A percentile compares a stretch with the other conserved stretches of the same genome.
These are phyloP conservation scores for Ditula angustiorana DNA, from an alignment of 2,888 invertebrate genomes.

Conservation along the genomic window DNA sequence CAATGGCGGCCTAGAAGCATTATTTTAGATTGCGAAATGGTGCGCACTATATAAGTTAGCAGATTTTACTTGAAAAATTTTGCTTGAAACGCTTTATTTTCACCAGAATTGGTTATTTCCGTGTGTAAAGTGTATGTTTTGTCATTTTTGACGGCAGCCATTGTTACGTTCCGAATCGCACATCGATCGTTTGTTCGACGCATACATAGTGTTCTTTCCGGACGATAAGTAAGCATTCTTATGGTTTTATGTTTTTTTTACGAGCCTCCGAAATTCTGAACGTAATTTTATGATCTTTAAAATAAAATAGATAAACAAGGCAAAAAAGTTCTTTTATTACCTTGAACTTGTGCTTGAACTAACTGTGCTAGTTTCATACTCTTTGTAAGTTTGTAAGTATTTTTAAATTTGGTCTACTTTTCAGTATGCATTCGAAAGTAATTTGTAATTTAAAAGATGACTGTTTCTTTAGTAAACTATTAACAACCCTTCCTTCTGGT, in stretches of 20 bases:
- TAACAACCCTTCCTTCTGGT: too few species aligned
- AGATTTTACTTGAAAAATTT: slow-evolving; percentile 59
- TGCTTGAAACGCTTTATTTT: slow-evolving; percentile 43
- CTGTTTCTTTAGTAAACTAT: too few species aligned
- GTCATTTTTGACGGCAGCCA: slow-evolving; percentile 48
- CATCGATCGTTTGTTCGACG: slow-evolving; percentile 39
- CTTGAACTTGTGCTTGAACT: too few species aligned
- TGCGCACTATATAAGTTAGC: slow-evolving; percentile 55
- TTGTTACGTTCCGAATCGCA: slow-evolving; percentile 52
- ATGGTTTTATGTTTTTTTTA: slow-evolving; percentile 33
- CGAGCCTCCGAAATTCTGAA: slow-evolving; percentile 12
- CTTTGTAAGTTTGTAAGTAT: too few species aligned
- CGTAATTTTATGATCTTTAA: slow-evolving; percentile 9
- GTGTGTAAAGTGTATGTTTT: slow-evolving; percentile 40
- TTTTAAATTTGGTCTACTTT: too few species aligned
- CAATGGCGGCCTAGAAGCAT: slow-evolving; percentile 50
- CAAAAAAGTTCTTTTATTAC: too few species aligned
- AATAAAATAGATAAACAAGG: not conserved
- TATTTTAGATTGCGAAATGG: slow-evolving; percentile 44
- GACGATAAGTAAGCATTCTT: slow-evolving; percentile 32
- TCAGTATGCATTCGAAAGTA: too few species aligned
- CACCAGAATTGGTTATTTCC: slow-evolving; percentile 37
- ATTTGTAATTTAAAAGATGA: too few species aligned
- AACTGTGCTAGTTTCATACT: not conserved
- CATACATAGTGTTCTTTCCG: not conserved